Percentiles rank a stretch among this genome's conserved stretches.
Evolutionary conservation across 2,113 vertebrate species (phyloP).

Genomic region (Eubucco bourcierii): DNA sequence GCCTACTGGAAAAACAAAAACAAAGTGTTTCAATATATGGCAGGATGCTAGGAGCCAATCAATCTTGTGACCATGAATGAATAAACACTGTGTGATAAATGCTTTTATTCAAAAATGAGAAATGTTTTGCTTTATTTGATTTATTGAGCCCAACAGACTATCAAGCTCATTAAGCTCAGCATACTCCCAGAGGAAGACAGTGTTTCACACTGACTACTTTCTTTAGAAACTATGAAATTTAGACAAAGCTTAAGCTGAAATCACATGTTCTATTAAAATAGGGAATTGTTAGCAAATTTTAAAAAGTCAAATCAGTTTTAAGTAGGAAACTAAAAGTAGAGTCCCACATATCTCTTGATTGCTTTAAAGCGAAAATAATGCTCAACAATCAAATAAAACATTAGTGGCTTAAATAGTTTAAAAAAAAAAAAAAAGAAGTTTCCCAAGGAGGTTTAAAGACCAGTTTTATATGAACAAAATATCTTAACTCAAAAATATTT

Average conservation of each 20-base stretch:
- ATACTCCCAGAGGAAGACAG: constrained; percentile 92
- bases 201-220: constrained; percentile 82
- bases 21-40: constrained; percentile 82
- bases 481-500: neutral
- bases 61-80: constrained; percentile 98
- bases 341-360: neutral
- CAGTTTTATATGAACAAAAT: neutral
- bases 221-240: constrained; percentile 77
- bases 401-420: neutral
- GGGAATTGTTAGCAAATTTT: constrained; percentile 51
- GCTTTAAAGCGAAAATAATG: neutral
- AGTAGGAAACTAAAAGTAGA: neutral
- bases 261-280: constrained; percentile 62
- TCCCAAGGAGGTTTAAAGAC: neutral
- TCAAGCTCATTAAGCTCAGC: constrained; percentile 98
- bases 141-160: constrained; percentile 99
- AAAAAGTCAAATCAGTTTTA: constrained; percentile 48
- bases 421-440: no score
- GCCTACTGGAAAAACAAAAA: constrained; percentile 88
- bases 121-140: constrained; percentile 99
- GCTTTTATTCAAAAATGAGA: constrained; percentile 99
- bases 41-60: constrained; percentile 90
- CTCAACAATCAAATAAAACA: neutral
- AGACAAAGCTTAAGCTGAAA: constrained; percentile 74
- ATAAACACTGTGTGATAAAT: constrained; percentile 99